These are phyloP conservation scores for Nicator chloris DNA, from an alignment of 2,113 vertebrate genomes.

Conservation along the genomic window DNA sequence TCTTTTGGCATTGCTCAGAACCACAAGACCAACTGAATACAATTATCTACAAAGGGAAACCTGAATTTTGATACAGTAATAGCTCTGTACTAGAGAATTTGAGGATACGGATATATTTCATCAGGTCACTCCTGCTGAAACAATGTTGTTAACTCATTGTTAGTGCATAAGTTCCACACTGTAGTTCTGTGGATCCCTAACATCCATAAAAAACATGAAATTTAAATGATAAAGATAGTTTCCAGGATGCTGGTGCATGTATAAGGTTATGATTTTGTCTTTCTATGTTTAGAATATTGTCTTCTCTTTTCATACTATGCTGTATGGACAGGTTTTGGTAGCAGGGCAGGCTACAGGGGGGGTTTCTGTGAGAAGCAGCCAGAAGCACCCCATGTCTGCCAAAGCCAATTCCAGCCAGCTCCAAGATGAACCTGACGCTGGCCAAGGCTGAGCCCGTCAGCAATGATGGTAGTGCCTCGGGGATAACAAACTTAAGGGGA, in stretches of 20 bases:
- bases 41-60: neutral
- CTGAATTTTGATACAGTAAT: neutral
- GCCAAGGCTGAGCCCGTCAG: neutral
- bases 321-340: neutral
- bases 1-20: neutral
- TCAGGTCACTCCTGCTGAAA: neutral
- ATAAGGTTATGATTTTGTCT: neutral
- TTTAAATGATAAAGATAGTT: neutral
- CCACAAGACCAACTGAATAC: neutral
- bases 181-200: neutral
- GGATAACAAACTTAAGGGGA: neutral
- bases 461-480: rapidly evolving
- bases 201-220: neutral
- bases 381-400: neutral
- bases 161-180: neutral
- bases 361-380: neutral
- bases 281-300: neutral
- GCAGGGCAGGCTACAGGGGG: neutral
- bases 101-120: neutral
- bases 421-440: rapidly evolving
- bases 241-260: neutral
- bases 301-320: neutral
- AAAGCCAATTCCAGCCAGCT: neutral
- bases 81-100: neutral
- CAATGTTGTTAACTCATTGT: neutral